phyloP scores from a whole-genome alignment of 1,140 invertebrate species.

The Drosophila azteca region DNA sequence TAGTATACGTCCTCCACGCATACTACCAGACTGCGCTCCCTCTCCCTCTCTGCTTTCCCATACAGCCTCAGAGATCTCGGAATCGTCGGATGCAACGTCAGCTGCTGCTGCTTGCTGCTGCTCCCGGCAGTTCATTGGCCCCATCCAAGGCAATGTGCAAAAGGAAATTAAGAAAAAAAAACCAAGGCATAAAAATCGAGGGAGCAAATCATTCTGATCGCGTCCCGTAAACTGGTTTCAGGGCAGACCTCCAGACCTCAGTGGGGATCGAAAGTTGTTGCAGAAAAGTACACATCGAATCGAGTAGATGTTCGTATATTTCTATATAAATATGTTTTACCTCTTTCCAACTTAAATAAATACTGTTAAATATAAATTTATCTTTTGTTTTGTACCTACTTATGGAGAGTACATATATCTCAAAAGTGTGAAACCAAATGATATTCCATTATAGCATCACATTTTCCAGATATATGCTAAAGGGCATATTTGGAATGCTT shows the following conservation, averaged over 20 bases:
- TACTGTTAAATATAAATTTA: conserved; percentile 41
- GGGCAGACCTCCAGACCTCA: not conserved
- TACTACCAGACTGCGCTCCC: conserved; percentile 10
- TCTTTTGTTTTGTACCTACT: conserved; percentile 8
- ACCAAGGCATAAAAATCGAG: conserved; percentile 25
- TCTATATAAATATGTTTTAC: conserved; percentile 41
- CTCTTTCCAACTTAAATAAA: conserved; percentile 42
- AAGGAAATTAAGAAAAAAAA: conserved; percentile 55
- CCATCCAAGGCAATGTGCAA: conserved; percentile 54
- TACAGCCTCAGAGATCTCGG: conserved; percentile 38
- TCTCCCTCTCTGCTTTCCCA: not conserved
- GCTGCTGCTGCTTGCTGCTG: conserved; percentile 46
- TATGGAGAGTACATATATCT: not conserved
- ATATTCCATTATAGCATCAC: too few species aligned
- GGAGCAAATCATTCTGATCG: conserved; percentile 39
- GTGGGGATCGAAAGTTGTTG: conserved; percentile 7
- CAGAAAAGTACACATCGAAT: not conserved
- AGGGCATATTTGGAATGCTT: conserved; percentile 39
- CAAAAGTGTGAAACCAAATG: too few species aligned
- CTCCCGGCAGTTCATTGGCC: conserved; percentile 61
- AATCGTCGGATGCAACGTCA: conserved; percentile 13
- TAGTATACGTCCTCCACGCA: conserved; percentile 56
- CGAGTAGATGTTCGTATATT: conserved; percentile 18
- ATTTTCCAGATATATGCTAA: not conserved
- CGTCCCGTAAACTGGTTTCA: conserved; percentile 42